These are phyloP conservation scores for Tenebrio molitor DNA, from an alignment of 1,140 invertebrate species.

Conservation along the genomic window DNA sequence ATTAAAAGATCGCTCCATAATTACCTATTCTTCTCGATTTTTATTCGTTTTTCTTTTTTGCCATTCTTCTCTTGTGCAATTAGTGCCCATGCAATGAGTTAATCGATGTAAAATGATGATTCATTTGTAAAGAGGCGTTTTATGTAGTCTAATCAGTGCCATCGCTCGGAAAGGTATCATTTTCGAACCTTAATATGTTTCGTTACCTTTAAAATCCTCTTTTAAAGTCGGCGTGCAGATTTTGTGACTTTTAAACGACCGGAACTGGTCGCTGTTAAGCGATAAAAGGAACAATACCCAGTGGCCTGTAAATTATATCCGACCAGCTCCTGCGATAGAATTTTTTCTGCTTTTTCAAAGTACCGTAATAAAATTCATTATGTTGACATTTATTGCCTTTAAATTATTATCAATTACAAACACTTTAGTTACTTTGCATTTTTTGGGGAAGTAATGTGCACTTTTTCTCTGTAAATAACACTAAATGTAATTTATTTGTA, in stretches of 20 bases:
- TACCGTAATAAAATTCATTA: background rate
- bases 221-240: too few relatives aligned
- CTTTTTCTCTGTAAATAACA: too few relatives aligned
- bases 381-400: background rate
- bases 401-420: background rate
- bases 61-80: constrained; percentile 9
- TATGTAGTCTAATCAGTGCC: background rate
- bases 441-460: constrained; percentile 11
- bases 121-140: constrained; percentile 26
- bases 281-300: constrained; percentile 15
- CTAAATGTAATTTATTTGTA: constrained; percentile 6
- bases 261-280: constrained; percentile 5
- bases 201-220: too few relatives aligned
- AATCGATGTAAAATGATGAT: constrained; percentile 30
- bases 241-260: background rate
- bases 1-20: constrained; percentile 27
- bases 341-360: background rate
- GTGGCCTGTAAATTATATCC: background rate
- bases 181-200: too few relatives aligned
- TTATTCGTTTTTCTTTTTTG: constrained; percentile 13
- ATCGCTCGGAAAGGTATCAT: background rate
- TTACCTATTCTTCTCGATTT: constrained; percentile 16
- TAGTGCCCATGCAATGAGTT: constrained; percentile 22
- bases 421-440: constrained; percentile 7
- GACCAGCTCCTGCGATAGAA: background rate